These are phyloP conservation scores for Albula goreensis DNA, from an alignment of 2,113 vertebrate species.

Conservation along the genomic window DNA sequence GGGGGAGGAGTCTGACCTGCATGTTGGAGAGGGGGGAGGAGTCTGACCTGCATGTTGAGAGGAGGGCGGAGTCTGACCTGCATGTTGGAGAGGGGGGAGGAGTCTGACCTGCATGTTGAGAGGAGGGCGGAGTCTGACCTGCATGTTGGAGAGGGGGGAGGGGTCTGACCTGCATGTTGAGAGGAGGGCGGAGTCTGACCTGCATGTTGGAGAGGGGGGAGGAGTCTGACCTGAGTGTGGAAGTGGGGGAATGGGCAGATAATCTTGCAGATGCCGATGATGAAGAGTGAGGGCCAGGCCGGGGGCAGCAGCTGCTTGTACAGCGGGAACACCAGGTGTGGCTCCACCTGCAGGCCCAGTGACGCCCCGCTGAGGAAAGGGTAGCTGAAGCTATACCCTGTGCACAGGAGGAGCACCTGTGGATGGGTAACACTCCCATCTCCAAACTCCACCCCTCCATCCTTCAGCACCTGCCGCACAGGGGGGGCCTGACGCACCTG, in stretches of 20 bases:
- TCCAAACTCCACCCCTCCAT: conserved; percentile 57
- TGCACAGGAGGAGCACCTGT: conserved; percentile 73
- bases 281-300: conserved; percentile 67
- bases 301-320: conserved; percentile 69
- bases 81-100: too few species aligned
- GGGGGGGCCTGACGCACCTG: conserved; percentile 55
- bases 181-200: too few species aligned
- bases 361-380: conserved; percentile 58
- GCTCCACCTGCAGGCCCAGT: conserved; percentile 59
- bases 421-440: conserved; percentile 53
- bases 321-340: conserved; percentile 62
- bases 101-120: conserved; percentile 69
- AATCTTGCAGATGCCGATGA: conserved; percentile 71
- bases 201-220: too few species aligned
- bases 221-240: conserved; percentile 66
- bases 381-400: conserved; percentile 73
- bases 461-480: conserved; percentile 46
- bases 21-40: too few species aligned
- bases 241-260: conserved; percentile 76
- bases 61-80: too few species aligned
- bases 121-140: too few species aligned
- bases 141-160: too few species aligned
- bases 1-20: too few species aligned
- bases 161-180: conserved; percentile 67
- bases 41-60: conserved; percentile 71